These are phyloP conservation scores for Lutraria rhynchaena DNA, from an alignment of 1,140 invertebrate genomes.

Conservation along the genomic window DNA sequence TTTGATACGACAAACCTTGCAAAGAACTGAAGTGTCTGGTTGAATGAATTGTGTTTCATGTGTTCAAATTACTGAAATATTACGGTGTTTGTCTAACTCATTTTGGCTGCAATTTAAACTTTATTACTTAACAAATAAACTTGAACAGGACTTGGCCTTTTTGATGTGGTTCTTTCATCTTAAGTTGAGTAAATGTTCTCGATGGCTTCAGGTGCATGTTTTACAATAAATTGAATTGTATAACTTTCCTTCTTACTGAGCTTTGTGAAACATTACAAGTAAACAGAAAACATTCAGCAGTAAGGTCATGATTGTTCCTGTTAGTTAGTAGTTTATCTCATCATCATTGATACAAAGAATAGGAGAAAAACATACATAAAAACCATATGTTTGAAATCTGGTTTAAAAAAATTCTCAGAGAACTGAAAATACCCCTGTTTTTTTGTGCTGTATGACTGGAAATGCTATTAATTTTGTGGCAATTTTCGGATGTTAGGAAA, in stretches of 20 bases:
- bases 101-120: constrained; percentile 30
- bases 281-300: no score
- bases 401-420: neutral
- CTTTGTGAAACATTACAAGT: no score
- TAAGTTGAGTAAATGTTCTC: constrained; percentile 17
- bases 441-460: constrained; percentile 7
- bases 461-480: constrained; percentile 11
- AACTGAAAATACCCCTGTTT: constrained; percentile 5
- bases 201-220: constrained; percentile 24
- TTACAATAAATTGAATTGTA: constrained; percentile 50
- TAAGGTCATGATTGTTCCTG: no score
- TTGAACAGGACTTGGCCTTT: neutral
- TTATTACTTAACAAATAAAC: constrained; percentile 33
- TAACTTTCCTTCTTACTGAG: no score
- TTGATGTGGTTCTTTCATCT: constrained; percentile 45
- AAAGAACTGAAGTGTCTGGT: no score
- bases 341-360: no score
- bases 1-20: no score
- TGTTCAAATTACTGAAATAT: no score
- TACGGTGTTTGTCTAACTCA: no score
- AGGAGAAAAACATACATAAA: constrained; percentile 41
- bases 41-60: no score
- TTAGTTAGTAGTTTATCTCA: no score
- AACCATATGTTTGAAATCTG: constrained; percentile 52
- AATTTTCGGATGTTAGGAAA: no score